These are phyloP conservation scores for Tyrannus savana DNA, from an alignment of 2,113 vertebrate genomes.

Conservation along the genomic window DNA sequence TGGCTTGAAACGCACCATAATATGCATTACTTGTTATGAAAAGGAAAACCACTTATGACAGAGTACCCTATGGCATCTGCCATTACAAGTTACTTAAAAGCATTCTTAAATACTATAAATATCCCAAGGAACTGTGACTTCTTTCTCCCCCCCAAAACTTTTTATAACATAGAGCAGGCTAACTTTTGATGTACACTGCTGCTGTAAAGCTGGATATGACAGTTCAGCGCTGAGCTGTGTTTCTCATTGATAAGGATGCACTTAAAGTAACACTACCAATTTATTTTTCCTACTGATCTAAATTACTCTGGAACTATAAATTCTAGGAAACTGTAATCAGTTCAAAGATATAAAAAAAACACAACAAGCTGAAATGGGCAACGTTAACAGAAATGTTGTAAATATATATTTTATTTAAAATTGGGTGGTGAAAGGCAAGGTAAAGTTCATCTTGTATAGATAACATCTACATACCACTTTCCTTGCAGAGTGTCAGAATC, in stretches of 20 bases:
- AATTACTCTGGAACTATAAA: background rate
- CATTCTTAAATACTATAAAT: slow-evolving; percentile 46
- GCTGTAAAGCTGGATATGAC: background rate
- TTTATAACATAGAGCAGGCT: slow-evolving; percentile 2
- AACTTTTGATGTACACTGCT: background rate
- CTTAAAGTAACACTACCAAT: background rate
- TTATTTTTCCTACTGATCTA: background rate
- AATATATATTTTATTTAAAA: background rate
- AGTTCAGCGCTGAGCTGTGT: background rate
- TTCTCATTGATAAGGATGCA: slow-evolving; percentile 36
- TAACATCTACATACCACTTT: background rate
- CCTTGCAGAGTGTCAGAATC: background rate
- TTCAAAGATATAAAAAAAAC: background rate
- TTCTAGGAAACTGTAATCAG: background rate
- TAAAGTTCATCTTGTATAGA: background rate
- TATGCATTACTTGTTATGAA: background rate
- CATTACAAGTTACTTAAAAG: slow-evolving; percentile 34
- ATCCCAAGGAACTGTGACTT: slow-evolving; percentile 16
- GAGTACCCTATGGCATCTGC: slow-evolving; percentile 24
- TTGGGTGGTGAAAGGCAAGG: background rate
- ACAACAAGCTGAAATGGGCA: background rate
- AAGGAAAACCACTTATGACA: slow-evolving; percentile 39
- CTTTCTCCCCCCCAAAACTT: background rate
- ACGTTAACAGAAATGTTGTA: background rate
- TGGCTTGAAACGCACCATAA: background rate